Evolutionary conservation across 2,797 vertebrate genomes (phyloP).

Genomic region (Toxotes lorentzi): DNA sequence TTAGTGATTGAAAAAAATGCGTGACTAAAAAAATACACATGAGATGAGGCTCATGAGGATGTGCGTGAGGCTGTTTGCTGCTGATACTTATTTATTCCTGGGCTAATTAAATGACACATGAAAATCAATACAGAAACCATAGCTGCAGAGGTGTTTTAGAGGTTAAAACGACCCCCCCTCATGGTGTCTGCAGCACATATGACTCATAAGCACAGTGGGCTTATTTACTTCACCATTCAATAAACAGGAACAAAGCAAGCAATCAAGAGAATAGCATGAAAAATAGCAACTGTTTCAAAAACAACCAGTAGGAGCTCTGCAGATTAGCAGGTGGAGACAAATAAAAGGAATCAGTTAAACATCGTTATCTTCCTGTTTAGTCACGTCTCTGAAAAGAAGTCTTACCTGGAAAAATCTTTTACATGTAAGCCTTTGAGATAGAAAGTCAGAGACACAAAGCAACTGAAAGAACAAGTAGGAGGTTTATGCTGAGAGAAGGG

Average conservation of each 20-base stretch:
- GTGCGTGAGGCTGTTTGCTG: background rate
- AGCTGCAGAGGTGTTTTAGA: constrained; percentile 23
- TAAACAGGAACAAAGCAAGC: constrained; percentile 20
- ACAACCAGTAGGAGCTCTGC: background rate
- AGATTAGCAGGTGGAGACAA: constrained; percentile 11
- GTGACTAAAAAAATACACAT: background rate
- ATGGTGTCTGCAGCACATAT: constrained; percentile 18
- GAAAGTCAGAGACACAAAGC: background rate
- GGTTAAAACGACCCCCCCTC: constrained; percentile 18
- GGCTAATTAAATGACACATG: constrained; percentile 29
- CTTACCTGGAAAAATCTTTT: background rate
- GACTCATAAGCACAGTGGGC: constrained; percentile 49
- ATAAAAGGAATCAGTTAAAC: background rate
- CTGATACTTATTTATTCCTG: background rate
- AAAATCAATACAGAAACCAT: constrained; percentile 35
- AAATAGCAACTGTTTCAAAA: background rate
- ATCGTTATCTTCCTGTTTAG: background rate
- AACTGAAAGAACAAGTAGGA: constrained; percentile 28
- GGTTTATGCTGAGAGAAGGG: constrained; percentile 24
- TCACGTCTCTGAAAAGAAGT: constrained; percentile 11
- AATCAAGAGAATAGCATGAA: constrained; percentile 21
- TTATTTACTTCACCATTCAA: constrained; percentile 14
- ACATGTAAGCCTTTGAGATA: background rate
- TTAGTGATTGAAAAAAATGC: background rate
- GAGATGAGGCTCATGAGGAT: too few species aligned